Evolutionary conservation across 2,113 vertebrate species (phyloP), one percentile per base, ranked within the genome.

Genomic region (Dromas ardeola): DNA sequence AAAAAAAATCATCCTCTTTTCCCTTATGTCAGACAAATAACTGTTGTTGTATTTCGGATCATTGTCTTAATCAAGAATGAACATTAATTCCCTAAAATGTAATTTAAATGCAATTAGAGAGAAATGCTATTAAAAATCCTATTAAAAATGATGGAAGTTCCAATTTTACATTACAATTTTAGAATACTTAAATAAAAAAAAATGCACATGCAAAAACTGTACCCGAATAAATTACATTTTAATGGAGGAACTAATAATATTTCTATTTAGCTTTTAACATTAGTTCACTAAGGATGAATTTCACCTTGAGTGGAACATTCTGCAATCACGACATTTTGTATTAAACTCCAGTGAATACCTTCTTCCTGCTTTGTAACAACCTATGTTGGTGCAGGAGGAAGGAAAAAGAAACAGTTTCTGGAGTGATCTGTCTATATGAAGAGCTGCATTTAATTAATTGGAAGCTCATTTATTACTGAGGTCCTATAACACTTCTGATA

Each of bases 361-460:
- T 55, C 50, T 81, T 83, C 40, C 52, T 93, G 69, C 92, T 95
- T 88, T 95, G 71, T 93, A 92, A 79, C 66, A 95, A 85, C 42
- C 90, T 59, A 86, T 96, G 84, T 56, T 94, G 66, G 29, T 86
- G 58, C 53, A 20, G n/a, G 23, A 66, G 23, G 20, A 67, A 6
- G 6, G 13, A 81, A 90, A 86, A 93, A 83, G 71, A 40, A 80
- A 25, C 63, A 81, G 34, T 83, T 93, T 94, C 93, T 96, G 65
- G 26, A 40, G 88, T 73, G 59, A 84, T 92, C 85, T 93, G 74
- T 66, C 53, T 94, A 21, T 53, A 69, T 80, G 34, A 47, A 61
- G 62, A 79, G 7, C 58, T 93, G 32, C 69, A 87, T 94, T 89
- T 94, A 95, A 90, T 96, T 97, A 91, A 88, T 95, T 94, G 42